phyloP scores from a whole-genome alignment of 2,797 vertebrate species.

The Acanthurus leucopareius region DNA sequence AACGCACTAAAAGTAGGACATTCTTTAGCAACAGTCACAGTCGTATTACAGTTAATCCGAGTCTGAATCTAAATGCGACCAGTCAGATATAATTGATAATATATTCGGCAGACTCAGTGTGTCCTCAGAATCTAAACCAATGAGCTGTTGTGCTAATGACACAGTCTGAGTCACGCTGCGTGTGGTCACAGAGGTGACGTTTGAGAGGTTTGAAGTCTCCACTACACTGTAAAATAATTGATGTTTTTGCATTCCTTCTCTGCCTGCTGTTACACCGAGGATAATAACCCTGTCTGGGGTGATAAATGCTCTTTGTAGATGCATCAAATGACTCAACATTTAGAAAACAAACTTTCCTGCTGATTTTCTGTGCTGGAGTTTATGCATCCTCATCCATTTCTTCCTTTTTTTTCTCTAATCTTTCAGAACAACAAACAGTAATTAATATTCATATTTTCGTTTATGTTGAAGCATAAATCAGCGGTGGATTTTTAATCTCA shows the following conservation, averaged over 20 bases:
- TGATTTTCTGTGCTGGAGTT: conserved; percentile 33
- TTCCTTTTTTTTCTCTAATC: not conserved
- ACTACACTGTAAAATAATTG: conserved; percentile 30
- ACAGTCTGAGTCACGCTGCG: conserved; percentile 58
- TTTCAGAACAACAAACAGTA: not conserved
- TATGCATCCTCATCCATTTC: conserved; percentile 29
- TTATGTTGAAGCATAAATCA: not conserved
- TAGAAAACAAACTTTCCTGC: conserved; percentile 57
- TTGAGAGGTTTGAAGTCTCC: conserved; percentile 41
- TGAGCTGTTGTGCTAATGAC: conserved; percentile 44
- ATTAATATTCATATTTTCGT: not conserved
- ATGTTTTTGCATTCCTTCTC: conserved; percentile 44
- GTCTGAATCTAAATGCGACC: conserved; percentile 17
- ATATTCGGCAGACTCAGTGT: conserved; percentile 18
- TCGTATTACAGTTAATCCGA: not conserved
- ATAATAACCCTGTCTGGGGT: conserved; percentile 52
- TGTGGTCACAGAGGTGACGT: conserved; percentile 33
- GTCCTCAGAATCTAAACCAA: conserved; percentile 18
- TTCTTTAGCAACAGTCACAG: not conserved
- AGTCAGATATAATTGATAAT: conserved; percentile 23
- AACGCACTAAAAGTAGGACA: conserved; percentile 15
- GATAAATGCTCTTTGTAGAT: conserved; percentile 56
- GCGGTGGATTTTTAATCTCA: not conserved
- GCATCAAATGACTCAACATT: conserved; percentile 37
- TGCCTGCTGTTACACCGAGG: conserved; percentile 26